phyloP scores from a whole-genome alignment of 92 coral and sea anemone genomes.

The Epizoanthus scotinus region DNA sequence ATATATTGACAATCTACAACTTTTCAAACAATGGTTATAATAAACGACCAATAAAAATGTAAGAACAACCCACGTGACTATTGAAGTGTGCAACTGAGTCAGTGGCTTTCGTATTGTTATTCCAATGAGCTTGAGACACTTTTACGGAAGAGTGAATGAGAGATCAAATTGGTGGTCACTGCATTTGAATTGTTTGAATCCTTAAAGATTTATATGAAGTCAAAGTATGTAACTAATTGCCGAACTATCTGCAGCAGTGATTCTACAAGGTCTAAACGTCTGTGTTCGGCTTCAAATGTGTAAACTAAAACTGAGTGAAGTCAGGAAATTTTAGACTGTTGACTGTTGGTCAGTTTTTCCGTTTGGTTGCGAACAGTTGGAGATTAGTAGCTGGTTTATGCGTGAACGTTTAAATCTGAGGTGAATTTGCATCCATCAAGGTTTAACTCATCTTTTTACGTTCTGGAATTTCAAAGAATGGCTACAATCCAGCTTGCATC shows the following conservation, averaged over 20 bases:
- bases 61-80: slow-evolving; percentile 15
- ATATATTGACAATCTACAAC: slow-evolving; percentile 6
- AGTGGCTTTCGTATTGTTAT: slow-evolving; percentile 24
- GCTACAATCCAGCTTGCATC: neutral
- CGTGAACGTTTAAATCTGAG: neutral
- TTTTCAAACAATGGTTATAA: neutral
- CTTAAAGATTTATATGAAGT: neutral
- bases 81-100: neutral
- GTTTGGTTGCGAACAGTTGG: slow-evolving; percentile 16
- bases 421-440: neutral
- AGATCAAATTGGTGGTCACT: slow-evolving; percentile 30
- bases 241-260: neutral
- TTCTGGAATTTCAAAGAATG: neutral
- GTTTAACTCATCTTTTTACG: neutral
- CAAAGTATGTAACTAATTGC: slow-evolving; percentile 1
- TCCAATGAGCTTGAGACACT: slow-evolving; percentile 25
- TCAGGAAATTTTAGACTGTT: neutral
- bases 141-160: slow-evolving; percentile 34
- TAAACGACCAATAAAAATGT: slow-evolving; percentile 12
- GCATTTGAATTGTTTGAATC: slow-evolving; percentile 19
- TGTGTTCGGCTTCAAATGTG: neutral
- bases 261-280: neutral
- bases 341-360: neutral
- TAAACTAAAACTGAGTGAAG: neutral
- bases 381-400: neutral